A percentile compares a stretch with the other conserved stretches of the same genome.
These are phyloP conservation scores for Cavia porcellus DNA, from an alignment of 2,113 vertebrate species.

Conservation along the genomic window DNA sequence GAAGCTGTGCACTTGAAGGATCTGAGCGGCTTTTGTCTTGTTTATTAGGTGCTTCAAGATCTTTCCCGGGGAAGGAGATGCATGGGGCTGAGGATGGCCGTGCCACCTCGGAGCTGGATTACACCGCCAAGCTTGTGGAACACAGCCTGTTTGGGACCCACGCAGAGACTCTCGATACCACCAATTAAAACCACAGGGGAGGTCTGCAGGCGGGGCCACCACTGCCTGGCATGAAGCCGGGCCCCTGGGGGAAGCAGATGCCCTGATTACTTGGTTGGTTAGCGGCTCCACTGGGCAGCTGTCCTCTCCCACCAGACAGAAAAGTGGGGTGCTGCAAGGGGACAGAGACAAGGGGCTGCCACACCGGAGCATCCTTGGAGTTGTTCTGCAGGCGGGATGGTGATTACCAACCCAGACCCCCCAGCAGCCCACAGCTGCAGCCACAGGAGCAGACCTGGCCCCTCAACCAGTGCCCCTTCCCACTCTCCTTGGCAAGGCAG, in stretches of 20 bases:
- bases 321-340: rapidly evolving
- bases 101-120: not conserved
- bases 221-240: not conserved
- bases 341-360: no score
- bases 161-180: not conserved
- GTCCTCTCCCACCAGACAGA: not conserved
- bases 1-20: not conserved
- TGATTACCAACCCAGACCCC: not conserved
- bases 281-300: not conserved
- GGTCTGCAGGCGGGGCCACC: rapidly evolving
- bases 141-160: not conserved
- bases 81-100: not conserved
- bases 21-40: not conserved
- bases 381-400: rapidly evolving
- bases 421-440: not conserved
- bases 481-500: not conserved
- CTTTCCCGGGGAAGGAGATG: not conserved
- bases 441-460: not conserved
- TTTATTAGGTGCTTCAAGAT: not conserved
- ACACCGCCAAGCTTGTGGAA: not conserved
- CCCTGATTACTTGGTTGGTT: not conserved
- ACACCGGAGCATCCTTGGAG: not conserved
- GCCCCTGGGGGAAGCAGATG: no score
- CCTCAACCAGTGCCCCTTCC: not conserved
- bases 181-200: not conserved